These are phyloP conservation scores for Vandiemenella viatica DNA, from an alignment of 2,888 invertebrate species.

Conservation along the genomic window DNA sequence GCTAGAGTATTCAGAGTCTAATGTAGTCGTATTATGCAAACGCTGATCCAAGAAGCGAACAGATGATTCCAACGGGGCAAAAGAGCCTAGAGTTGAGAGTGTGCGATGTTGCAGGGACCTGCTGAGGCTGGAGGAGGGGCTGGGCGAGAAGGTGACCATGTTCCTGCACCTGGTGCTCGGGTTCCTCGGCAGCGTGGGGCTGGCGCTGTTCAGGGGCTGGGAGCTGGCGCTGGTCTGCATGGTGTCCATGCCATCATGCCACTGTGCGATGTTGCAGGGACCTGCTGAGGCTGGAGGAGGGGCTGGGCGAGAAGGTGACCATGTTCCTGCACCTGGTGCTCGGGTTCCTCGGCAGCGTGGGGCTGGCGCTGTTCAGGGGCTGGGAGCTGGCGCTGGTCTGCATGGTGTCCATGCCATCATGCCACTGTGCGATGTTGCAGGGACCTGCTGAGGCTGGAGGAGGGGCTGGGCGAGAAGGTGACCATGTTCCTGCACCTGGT, in stretches of 20 bases:
- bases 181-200: slow-evolving; percentile 49
- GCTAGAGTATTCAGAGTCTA: no score
- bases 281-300: slow-evolving; percentile 61
- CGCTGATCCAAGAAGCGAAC: no score
- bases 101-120: no score
- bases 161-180: slow-evolving; percentile 54
- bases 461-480: slow-evolving; percentile 71
- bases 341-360: slow-evolving; percentile 50
- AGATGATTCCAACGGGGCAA: no score
- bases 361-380: slow-evolving; percentile 56
- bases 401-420: slow-evolving; percentile 47
- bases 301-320: slow-evolving; percentile 67
- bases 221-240: slow-evolving; percentile 62
- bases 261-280: no score
- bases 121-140: slow-evolving; percentile 62
- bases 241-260: slow-evolving; percentile 56
- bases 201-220: slow-evolving; percentile 67
- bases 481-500: slow-evolving; percentile 56
- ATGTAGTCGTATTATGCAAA: no score
- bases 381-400: slow-evolving; percentile 71
- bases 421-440: no score
- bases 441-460: slow-evolving; percentile 59
- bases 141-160: slow-evolving; percentile 66
- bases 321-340: slow-evolving; percentile 55
- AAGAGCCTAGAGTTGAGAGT: no score